Conservation (phyloP, 2,113 vertebrate genomes). For the Micronycteris hirsuta region DNA sequence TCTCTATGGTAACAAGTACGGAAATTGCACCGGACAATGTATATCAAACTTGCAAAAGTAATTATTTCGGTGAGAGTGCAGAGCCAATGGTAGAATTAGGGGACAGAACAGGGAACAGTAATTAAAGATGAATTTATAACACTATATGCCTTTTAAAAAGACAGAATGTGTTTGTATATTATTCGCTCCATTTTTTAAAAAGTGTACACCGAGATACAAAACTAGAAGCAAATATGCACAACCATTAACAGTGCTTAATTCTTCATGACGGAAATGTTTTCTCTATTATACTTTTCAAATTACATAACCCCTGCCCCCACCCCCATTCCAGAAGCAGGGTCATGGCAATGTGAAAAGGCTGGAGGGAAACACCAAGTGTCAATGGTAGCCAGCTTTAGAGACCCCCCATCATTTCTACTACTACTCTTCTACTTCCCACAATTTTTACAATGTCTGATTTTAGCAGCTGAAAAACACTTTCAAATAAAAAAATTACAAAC, state of each 20-base stretch:
- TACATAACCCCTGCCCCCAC: not conserved
- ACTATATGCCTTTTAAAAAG: constrained; percentile 8
- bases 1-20: not conserved
- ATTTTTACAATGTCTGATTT: not conserved
- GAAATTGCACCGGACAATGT: not conserved
- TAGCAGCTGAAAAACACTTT: not conserved
- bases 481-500: not conserved
- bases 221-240: not conserved
- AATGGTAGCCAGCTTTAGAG: not conserved
- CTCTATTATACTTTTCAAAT: not conserved
- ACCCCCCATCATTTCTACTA: not conserved
- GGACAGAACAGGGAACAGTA: not conserved
- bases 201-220: not conserved
- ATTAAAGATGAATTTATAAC: not conserved
- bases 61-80: not conserved
- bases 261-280: not conserved
- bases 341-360: not conserved
- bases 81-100: not conserved
- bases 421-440: not conserved
- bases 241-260: not conserved
- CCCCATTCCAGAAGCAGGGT: not conserved
- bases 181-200: not conserved
- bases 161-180: not conserved
- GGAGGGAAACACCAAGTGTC: not conserved
- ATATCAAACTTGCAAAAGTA: not conserved